Evolutionary conservation across 2,797 vertebrate genomes (phyloP).

Genomic region (Sebastes umbrosus): DNA sequence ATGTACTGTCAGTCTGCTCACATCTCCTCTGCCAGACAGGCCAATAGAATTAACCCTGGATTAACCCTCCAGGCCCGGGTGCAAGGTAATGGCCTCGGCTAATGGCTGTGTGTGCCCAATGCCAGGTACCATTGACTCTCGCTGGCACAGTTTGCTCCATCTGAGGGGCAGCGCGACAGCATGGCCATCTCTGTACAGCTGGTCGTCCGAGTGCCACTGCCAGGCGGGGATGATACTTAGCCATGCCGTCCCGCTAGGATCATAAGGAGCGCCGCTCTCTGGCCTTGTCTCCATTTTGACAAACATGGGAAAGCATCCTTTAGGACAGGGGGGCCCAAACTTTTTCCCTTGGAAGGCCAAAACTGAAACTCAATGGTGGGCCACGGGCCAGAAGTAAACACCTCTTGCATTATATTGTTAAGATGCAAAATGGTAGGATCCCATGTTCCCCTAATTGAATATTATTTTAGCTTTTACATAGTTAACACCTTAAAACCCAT

Average conservation of each 20-base stretch:
- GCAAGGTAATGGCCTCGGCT: slow-evolving; percentile 76
- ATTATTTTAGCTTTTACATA: too few species aligned
- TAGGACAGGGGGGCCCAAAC: background rate
- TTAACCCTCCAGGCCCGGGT: slow-evolving; percentile 76
- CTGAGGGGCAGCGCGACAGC: slow-evolving; percentile 69
- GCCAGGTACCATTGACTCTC: slow-evolving; percentile 77
- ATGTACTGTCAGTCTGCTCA: slow-evolving; percentile 62
- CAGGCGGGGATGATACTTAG: slow-evolving; percentile 54
- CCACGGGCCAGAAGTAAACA: too few species aligned
- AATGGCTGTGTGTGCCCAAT: slow-evolving; percentile 63
- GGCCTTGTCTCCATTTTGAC: slow-evolving; percentile 43
- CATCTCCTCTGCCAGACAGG: slow-evolving; percentile 60
- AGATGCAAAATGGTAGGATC: too few species aligned
- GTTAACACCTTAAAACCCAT: too few species aligned
- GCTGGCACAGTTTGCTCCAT: slow-evolving; percentile 67
- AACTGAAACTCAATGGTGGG: too few species aligned
- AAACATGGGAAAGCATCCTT: slow-evolving; percentile 31
- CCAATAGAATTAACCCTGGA: slow-evolving; percentile 79
- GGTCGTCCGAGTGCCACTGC: slow-evolving; percentile 55
- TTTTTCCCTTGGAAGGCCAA: too few species aligned
- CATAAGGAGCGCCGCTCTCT: slow-evolving; percentile 48
- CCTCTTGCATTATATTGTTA: too few species aligned
- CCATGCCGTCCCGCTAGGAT: slow-evolving; percentile 38
- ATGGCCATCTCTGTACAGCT: slow-evolving; percentile 74
- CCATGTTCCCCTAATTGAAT: too few species aligned